Base-by-base conservation (phyloP, 2,113 vertebrate species). In the Ariopsis seemanni region DNA sequence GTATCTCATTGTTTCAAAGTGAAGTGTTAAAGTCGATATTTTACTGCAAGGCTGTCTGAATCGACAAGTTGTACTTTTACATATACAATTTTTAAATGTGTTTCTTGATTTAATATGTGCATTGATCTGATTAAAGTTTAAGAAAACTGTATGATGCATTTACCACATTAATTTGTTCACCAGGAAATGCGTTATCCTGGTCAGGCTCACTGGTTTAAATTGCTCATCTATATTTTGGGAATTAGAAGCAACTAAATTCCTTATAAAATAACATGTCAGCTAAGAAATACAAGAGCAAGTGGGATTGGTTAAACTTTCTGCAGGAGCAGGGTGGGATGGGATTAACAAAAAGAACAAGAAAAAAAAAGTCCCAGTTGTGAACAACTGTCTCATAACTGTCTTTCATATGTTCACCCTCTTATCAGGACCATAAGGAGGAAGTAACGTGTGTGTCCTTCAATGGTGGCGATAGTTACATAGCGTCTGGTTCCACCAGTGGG, bases 401-500 rank as follows among this genome's bases (percentile, higher is more conserved):
- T 75, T 69, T 62, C 20, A 69, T 81, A 11, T 86, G 25, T 58
- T 78, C 42, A 65, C 22, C 7, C 90, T 22, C 85, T 80, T 69
- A 86, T 85, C 89, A 99, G 98, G 97, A 99, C 91, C 98, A 99
- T 91, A 97, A 95, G 88, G 95, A 96, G 84, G 97, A 97, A 93
- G 96, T 99, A 82, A 99, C 96, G 0, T 98, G 96, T 80, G 92
- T 99, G 85, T 94, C 96, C 5, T 99, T 98, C 90, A 99, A 99
- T 88, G 94, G 95, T 92, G 98, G 97, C 34, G 98, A 99, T 93
- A 96, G 94, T 92, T 97, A 96, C 86, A 50, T 99, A 75, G 98
- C 95, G 58, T 99, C 98, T 14, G 98, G 98, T 27, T 99, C 98
- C 90, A 92, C 96, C 92, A 98, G 97, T 80, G 98, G 98, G 62